Evolutionary conservation across 2,888 invertebrate genomes (phyloP), one percentile per base, ranked within the genome.

Genomic region (Dryobota labecula): DNA sequence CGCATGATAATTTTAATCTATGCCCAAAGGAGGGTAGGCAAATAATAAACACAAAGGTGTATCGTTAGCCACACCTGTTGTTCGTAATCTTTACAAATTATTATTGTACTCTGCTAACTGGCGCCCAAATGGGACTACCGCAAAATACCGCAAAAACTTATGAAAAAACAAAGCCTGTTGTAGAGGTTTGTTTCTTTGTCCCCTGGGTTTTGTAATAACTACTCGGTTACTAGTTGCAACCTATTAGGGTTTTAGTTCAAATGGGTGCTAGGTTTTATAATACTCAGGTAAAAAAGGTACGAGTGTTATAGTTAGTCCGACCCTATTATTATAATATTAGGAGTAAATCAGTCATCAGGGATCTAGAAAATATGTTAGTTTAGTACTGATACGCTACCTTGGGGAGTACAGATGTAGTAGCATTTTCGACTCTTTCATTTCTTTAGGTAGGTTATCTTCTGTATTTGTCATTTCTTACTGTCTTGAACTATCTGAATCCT

Each of bases 1-100:
- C 41, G 27, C 27, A 53, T 49, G 68, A 45, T 64, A 66, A 73
- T 67, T 74, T 76, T 82, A 76, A 73, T 73, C 73, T 83, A 73
- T 85, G 85, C 81, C 51, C 63, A n/a, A 69, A 79, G 76, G 74
- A 65, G 57, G 68, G 74, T 61, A 82, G 51, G 69, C 61, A 78
- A 76, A 80, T 79, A 80, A 84, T 78, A 82, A 86, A 85, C 70
- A 84, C 68, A 71, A 69, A 73, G 67, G 76, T 58, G 63, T 82
- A 73, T 84, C 86, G 82, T 87, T 81, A 73, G 65, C 67, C 70
- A 67, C 87, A 87, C 87, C 87, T 87, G 87, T 58, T 68, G 65
- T 65, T 45, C 75, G 83, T 87, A 87, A 87, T 86, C 82, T 86
- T 83, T 76, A 80, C 84, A 86, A 87, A 85, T 87, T 87, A 86